phyloP scores from a whole-genome alignment of 2,113 vertebrate species.

The Argyrosomus japonicus region DNA sequence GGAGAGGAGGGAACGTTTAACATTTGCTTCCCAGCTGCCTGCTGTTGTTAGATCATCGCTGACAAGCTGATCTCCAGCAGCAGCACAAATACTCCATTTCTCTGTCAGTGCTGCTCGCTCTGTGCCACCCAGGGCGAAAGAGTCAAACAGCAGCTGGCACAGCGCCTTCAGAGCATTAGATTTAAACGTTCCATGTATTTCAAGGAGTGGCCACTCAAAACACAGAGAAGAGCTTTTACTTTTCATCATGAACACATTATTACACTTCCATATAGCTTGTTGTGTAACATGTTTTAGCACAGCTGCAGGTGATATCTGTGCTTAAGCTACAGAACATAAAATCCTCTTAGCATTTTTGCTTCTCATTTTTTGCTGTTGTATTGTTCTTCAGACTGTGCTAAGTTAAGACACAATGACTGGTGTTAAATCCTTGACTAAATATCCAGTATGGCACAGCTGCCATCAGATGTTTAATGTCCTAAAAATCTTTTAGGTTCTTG shows the following conservation, averaged over 20 bases:
- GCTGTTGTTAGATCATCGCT: conserved; percentile 56
- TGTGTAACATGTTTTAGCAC: neutral
- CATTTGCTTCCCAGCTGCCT: conserved; percentile 69
- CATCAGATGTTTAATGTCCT: neutral
- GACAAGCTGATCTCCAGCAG: conserved; percentile 44
- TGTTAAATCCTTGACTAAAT: neutral
- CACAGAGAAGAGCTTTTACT: neutral
- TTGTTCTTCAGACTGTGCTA: neutral
- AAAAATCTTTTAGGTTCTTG: neutral
- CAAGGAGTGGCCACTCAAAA: conserved; percentile 5
- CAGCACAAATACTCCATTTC: conserved; percentile 25
- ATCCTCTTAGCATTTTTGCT: no score
- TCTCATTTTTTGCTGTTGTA: neutral
- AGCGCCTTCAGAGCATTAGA: neutral
- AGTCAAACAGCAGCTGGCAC: conserved; percentile 31
- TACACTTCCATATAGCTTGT: neutral
- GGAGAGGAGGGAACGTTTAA: conserved; percentile 57
- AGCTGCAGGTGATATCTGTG: neutral
- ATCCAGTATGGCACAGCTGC: neutral
- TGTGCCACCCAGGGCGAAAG: conserved; percentile 18
- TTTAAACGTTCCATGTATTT: neutral
- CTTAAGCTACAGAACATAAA: neutral
- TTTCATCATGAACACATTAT: neutral
- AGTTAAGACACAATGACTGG: neutral
- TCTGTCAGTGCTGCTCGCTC: neutral